phyloP scores from a whole-genome alignment of 1,140 invertebrate species.

The Drosophila azteca region DNA sequence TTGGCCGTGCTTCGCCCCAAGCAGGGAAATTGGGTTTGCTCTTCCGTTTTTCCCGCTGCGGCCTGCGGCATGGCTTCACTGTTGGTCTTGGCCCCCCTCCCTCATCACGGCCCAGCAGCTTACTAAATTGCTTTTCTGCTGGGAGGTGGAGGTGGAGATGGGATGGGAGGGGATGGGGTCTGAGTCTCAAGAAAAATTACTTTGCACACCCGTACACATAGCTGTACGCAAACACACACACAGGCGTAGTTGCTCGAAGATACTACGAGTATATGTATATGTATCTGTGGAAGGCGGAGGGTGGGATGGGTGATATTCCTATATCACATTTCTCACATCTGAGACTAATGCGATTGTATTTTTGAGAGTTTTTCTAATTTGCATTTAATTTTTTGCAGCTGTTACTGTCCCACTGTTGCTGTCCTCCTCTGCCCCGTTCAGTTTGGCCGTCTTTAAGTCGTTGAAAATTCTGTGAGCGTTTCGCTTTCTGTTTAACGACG shows the following conservation, averaged over 20 bases:
- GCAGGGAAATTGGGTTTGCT: conserved; percentile 79
- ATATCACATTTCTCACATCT: conserved; percentile 82
- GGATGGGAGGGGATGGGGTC: too few species aligned
- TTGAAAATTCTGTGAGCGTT: conserved; percentile 73
- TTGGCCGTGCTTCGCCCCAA: conserved; percentile 41
- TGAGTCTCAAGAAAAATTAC: conserved; percentile 72
- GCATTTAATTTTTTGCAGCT: conserved; percentile 82
- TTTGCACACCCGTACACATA: conserved; percentile 47
- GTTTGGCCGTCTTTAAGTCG: conserved; percentile 65
- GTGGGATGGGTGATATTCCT: conserved; percentile 50
- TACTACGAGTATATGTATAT: conserved; percentile 19
- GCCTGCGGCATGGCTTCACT: conserved; percentile 44
- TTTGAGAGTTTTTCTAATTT: conserved; percentile 79
- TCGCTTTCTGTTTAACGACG: conserved; percentile 71
- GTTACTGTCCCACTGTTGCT: conserved; percentile 47
- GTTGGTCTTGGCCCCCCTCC: conserved; percentile 6
- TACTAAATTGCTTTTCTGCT: conserved; percentile 76
- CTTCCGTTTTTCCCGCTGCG: conserved; percentile 61
- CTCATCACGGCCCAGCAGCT: conserved; percentile 68
- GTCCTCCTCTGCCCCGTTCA: conserved; percentile 18
- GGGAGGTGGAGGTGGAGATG: neutral
- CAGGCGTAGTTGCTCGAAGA: conserved; percentile 28
- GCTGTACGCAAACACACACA: conserved; percentile 20
- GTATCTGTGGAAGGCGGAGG: conserved; percentile 22
- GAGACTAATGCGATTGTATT: conserved; percentile 82